phyloP scores from a whole-genome alignment of 2,797 vertebrate genomes.

The Perdix hodgsoniae region DNA sequence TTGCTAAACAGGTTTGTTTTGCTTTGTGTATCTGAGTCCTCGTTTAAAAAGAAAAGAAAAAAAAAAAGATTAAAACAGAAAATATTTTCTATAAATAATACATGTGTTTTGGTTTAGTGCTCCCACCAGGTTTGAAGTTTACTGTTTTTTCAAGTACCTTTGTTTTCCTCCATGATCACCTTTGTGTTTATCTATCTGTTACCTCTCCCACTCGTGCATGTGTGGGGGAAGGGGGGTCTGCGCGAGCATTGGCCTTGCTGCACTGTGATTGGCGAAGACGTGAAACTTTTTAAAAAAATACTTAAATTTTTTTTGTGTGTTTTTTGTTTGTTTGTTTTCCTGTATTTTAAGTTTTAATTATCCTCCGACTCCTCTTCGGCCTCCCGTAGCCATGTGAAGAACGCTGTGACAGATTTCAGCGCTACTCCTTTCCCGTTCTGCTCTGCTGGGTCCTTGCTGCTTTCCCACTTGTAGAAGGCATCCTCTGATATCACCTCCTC shows the following conservation, averaged over 20 bases:
- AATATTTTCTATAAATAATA: conserved; percentile 99
- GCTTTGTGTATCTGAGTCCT: conserved; percentile 78
- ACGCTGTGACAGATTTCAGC: conserved; percentile 94
- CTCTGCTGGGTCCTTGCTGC: conserved; percentile 94
- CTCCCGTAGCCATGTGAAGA: conserved; percentile 98
- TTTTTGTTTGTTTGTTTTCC: conserved; percentile 17
- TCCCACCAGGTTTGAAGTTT: conserved; percentile 90
- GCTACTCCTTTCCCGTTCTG: conserved; percentile 95
- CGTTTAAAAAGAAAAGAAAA: conserved; percentile 91
- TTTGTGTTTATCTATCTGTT: conserved; percentile 64
- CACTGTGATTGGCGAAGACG: conserved; percentile 85
- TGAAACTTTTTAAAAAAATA: conserved; percentile 86
- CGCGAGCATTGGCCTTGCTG: conserved; percentile 84
- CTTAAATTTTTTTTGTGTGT: conserved; percentile 71
- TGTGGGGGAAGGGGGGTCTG: conserved; percentile 79
- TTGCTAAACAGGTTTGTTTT: conserved; percentile 78
- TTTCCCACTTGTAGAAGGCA: conserved; percentile 97
- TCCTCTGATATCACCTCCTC: conserved; percentile 99
- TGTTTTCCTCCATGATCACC: conserved; percentile 83
- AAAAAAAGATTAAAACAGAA: conserved; percentile 94
- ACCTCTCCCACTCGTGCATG: conserved; percentile 82
- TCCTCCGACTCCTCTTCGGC: conserved; percentile 98
- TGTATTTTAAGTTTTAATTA: conserved; percentile 88
- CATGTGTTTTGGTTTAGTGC: conserved; percentile 91
- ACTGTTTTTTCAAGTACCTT: conserved; percentile 86